Base-by-base conservation (phyloP, 2,888 invertebrate species). In the Nudaria mundana region DNA sequence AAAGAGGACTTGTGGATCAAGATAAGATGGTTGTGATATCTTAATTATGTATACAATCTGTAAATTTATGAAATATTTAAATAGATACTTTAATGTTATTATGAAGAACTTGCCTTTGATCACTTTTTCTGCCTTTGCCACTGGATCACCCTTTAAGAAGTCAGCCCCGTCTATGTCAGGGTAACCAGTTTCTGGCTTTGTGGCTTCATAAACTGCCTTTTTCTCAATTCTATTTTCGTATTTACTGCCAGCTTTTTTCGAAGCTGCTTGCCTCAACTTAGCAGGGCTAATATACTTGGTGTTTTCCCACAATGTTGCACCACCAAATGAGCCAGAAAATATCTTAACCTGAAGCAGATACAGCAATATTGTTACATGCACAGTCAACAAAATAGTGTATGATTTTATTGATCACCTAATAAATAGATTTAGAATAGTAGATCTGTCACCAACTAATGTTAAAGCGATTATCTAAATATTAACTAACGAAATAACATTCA, bases 251-350 rank as follows among this genome's bases (percentile, higher is more conserved):
- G 93, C 92, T 40, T 90, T 90, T 70, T 92, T 92, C 30, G 91
- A 92, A 35, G 94, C 67, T 32, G 92, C 90, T 70, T 94, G 93
- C 13, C 97, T 91, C 63, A 94, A 92, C 90, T 93, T 94, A 33
- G 97, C 94, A 10, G 99, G 99, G 48, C 97, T 96, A 0, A 97
- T 89, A 81, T 97, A 99, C 59, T 93, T 87, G 1, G 96, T 92
- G 89, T 99, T 99, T 71, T 97, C 95, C 95, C 98, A 99, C 37
- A 99, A 82, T 13, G 97, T 93, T 43, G 92, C 90, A 3, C 98
- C 99, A 44, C 95, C 94, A 87, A 99, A 99, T 66, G 98, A 98
- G 3, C 95, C 96, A 38, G 94, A 94, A 88, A 99, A 99, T 70
- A 99, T 94, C 87, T 97, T 96, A 0, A 99, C 95, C 77, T 95